phyloP scores from a whole-genome alignment of 2,797 vertebrate genomes.

The Chromobotia macracanthus region DNA sequence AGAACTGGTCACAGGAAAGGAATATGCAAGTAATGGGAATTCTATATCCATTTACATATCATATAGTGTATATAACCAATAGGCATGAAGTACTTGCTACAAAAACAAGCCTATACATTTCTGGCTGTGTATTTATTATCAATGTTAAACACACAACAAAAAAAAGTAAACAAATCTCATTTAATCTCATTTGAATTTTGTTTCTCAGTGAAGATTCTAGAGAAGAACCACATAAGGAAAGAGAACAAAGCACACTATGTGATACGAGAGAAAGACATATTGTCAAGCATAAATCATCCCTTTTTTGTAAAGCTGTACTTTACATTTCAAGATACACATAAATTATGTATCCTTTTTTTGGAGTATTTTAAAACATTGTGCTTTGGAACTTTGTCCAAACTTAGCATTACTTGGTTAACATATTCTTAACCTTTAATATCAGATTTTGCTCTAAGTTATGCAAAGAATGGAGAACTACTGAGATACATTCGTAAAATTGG shows the following conservation, averaged over 20 bases:
- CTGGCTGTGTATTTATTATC: neutral
- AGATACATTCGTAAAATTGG: constrained; percentile 99
- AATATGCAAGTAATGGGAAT: constrained; percentile 93
- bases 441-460: constrained; percentile 99
- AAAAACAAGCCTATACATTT: neutral
- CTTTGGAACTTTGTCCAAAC: neutral
- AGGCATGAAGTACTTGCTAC: neutral
- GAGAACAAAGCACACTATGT: constrained; percentile 98
- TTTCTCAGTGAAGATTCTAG: constrained; percentile 94
- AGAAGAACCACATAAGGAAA: constrained; percentile 98
- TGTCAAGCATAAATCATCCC: constrained; percentile 95
- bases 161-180: neutral
- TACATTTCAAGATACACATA: constrained; percentile 98
- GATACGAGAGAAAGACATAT: constrained; percentile 94
- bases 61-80: no score
- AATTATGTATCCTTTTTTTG: constrained; percentile 96
- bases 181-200: constrained; percentile 27
- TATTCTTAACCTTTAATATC: constrained; percentile 52
- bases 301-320: constrained; percentile 99
- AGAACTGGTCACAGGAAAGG: constrained; percentile 90
- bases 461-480: constrained; percentile 97
- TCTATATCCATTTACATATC: neutral
- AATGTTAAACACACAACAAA: neutral
- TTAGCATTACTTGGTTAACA: constrained; percentile 1
- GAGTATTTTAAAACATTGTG: constrained; percentile 76